These are phyloP conservation scores for Leucoptera coffeella DNA, from an alignment of 2,888 invertebrate genomes.

Conservation along the genomic window DNA sequence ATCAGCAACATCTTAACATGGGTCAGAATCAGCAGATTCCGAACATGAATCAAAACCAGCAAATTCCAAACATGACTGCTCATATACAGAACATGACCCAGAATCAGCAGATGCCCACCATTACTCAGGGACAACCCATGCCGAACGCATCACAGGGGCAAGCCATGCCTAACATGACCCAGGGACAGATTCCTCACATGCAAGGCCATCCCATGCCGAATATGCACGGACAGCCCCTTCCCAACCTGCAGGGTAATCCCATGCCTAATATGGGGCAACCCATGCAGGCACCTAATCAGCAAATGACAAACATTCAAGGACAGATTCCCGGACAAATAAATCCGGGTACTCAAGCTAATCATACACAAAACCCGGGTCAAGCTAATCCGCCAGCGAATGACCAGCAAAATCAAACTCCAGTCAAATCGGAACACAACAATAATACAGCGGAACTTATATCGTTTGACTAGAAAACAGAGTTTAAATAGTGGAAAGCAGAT, in stretches of 20 bases:
- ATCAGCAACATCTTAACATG: background rate
- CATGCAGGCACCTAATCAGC: constrained; percentile 14
- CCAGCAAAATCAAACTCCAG: constrained; percentile 19
- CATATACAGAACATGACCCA: background rate
- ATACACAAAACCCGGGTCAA: constrained; percentile 2
- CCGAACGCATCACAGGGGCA: constrained; percentile 9
- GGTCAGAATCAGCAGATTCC: constrained; percentile 4
- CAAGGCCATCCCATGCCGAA: constrained; percentile 12
- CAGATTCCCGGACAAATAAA: too few relatives aligned
- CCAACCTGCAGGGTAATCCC: too few relatives aligned
- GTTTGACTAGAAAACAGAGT: constrained; percentile 65
- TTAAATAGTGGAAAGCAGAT: too few relatives aligned
- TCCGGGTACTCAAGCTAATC: too few relatives aligned
- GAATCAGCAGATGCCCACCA: constrained; percentile 11
- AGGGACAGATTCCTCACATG: constrained; percentile 8
- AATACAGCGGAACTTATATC: constrained; percentile 74
- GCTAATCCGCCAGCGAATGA: constrained; percentile 10
- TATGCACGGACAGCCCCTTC: constrained; percentile 14
- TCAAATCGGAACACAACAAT: constrained; percentile 34
- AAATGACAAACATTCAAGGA: too few relatives aligned
- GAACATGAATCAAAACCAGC: background rate
- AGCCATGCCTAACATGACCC: constrained; percentile 11
- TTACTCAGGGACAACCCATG: constrained; percentile 13
- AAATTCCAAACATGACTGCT: background rate
- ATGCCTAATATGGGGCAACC: too few relatives aligned